phyloP scores from a whole-genome alignment of 2,113 vertebrate species.

The Festucalex cinctus region DNA sequence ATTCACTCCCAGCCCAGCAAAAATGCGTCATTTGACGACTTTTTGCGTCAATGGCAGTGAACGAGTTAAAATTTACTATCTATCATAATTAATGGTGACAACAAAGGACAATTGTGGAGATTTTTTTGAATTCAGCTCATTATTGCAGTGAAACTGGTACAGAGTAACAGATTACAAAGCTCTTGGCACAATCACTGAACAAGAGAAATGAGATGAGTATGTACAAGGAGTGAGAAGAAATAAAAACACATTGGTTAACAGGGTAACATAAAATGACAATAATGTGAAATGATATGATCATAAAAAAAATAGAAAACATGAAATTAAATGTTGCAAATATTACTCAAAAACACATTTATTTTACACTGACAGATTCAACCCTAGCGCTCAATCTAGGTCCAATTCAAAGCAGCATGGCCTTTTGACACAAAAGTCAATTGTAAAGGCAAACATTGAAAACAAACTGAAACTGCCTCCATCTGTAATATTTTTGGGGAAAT shows the following conservation, averaged over 20 bases:
- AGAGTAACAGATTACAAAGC: conserved; percentile 68
- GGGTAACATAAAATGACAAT: conserved; percentile 56
- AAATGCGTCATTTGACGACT: too few species aligned
- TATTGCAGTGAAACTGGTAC: conserved; percentile 71
- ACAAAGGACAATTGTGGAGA: conserved; percentile 50
- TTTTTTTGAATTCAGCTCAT: conserved; percentile 69
- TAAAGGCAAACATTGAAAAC: conserved; percentile 49
- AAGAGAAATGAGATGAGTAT: conserved; percentile 62
- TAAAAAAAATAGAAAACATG: conserved; percentile 63
- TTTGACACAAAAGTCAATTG: conserved; percentile 47
- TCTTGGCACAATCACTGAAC: conserved; percentile 67
- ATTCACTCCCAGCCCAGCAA: too few species aligned
- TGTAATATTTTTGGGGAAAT: conserved; percentile 61
- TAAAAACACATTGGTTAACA: conserved; percentile 53
- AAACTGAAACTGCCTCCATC: conserved; percentile 44
- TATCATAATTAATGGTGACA: conserved; percentile 2
- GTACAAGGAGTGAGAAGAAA: conserved; percentile 52
- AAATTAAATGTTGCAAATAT: conserved; percentile 54
- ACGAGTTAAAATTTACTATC: too few species aligned
- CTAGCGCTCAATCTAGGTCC: conserved; percentile 58
- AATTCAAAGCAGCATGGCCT: conserved; percentile 51
- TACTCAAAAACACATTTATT: conserved; percentile 57
- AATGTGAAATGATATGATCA: conserved; percentile 59
- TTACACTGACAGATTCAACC: conserved; percentile 52
- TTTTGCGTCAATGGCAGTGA: too few species aligned